Conservation (phyloP, 2,113 vertebrate species). For the Ochotona curzoniae region DNA sequence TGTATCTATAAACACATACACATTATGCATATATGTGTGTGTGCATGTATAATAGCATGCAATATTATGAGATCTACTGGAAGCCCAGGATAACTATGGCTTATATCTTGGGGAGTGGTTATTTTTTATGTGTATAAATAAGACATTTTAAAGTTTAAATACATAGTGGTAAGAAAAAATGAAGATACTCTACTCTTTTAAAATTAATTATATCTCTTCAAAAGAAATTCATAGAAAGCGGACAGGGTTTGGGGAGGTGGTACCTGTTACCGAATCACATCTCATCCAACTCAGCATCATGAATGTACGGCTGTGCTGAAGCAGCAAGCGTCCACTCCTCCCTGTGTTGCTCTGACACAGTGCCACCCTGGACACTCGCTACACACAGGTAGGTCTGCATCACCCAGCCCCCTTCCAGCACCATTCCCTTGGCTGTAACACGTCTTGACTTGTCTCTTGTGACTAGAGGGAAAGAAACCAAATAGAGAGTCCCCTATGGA, state of each 20-base stretch:
- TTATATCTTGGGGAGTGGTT: neutral
- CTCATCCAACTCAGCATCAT: neutral
- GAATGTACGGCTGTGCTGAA: neutral
- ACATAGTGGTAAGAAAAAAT: neutral
- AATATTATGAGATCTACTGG: neutral
- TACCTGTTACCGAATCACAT: too few species aligned
- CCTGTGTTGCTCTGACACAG: neutral
- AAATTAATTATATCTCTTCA: neutral
- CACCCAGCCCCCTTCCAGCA: too few species aligned
- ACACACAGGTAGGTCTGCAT: neutral
- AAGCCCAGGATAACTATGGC: neutral
- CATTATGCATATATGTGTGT: too few species aligned
- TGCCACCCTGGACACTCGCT: neutral
- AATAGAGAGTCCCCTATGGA: neutral
- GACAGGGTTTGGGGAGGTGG: neutral
- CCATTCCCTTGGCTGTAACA: neutral
- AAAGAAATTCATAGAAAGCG: neutral
- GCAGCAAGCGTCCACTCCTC: neutral
- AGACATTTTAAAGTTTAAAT: constrained; percentile 21
- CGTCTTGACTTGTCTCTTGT: neutral
- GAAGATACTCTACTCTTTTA: neutral
- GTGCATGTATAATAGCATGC: neutral
- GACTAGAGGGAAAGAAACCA: neutral
- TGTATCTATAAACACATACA: too few species aligned
- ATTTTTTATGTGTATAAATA: constrained; percentile 6